These are phyloP conservation scores for Lethrus apterus DNA, from an alignment of 1,140 invertebrate species.

Conservation along the genomic window DNA sequence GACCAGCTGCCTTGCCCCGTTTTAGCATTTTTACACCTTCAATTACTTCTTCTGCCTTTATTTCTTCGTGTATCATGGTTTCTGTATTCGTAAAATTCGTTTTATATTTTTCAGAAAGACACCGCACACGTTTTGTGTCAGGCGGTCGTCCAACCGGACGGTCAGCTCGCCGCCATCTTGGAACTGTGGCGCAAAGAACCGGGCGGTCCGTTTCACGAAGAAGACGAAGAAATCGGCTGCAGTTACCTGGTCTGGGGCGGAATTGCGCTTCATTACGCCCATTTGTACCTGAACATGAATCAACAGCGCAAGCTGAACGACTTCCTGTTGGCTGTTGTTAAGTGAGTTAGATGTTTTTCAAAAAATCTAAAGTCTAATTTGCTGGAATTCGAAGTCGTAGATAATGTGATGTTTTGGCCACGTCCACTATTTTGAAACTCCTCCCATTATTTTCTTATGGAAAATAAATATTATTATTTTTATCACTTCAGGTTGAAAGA, in stretches of 20 bases:
- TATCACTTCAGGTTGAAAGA: neutral
- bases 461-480: neutral
- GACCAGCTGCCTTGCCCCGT: no score
- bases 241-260: slow-evolving; percentile 58
- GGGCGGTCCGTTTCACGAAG: slow-evolving; percentile 48
- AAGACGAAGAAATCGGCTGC: slow-evolving; percentile 59
- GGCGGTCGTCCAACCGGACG: slow-evolving; percentile 51
- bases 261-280: slow-evolving; percentile 53
- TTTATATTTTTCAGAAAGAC: slow-evolving; percentile 22
- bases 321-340: slow-evolving; percentile 65
- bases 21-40: no score
- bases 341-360: slow-evolving; percentile 46
- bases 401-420: neutral
- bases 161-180: slow-evolving; percentile 49
- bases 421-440: neutral
- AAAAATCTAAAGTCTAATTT: neutral
- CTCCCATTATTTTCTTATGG: neutral
- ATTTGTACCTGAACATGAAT: slow-evolving; percentile 54
- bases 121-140: slow-evolving; percentile 46
- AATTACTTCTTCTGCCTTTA: no score
- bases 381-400: neutral
- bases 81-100: neutral
- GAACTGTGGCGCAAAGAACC: slow-evolving; percentile 41
- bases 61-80: neutral
- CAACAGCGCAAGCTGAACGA: slow-evolving; percentile 61